phyloP scores from a whole-genome alignment of 1,140 invertebrate genomes.

The Papilio glaucus region DNA sequence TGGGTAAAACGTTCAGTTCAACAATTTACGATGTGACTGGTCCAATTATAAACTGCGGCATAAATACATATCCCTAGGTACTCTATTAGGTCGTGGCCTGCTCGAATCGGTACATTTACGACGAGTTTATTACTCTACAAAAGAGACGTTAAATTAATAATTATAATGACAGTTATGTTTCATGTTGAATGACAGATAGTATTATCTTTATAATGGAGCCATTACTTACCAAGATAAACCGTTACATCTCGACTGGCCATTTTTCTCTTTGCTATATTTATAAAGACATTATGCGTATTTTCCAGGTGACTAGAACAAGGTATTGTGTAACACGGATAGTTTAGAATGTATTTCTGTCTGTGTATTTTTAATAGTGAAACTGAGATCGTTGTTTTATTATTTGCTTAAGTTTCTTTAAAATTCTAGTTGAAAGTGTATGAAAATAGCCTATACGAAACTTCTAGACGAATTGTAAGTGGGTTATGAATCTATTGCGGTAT shows the following conservation, averaged over 20 bases:
- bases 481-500: slow-evolving; percentile 11
- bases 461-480: slow-evolving; percentile 2
- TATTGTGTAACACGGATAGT: no score
- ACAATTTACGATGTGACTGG: no score
- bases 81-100: no score
- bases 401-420: neutral
- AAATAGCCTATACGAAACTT: neutral
- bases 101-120: no score
- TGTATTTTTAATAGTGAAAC: neutral
- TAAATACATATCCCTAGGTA: no score
- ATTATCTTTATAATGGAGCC: slow-evolving; percentile 33
- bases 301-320: no score
- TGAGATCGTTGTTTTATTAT: neutral
- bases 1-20: no score
- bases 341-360: no score
- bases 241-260: slow-evolving; percentile 10
- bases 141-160: slow-evolving; percentile 31
- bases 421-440: neutral
- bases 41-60: no score
- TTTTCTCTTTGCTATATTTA: neutral
- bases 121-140: neutral
- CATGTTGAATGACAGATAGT: slow-evolving; percentile 13
- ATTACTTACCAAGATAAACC: slow-evolving; percentile 29
- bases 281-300: no score
- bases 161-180: slow-evolving; percentile 1